Evolutionary conservation across 64 coral and sea anemone genomes (phyloP).

Genomic region (Montipora capricornis): DNA sequence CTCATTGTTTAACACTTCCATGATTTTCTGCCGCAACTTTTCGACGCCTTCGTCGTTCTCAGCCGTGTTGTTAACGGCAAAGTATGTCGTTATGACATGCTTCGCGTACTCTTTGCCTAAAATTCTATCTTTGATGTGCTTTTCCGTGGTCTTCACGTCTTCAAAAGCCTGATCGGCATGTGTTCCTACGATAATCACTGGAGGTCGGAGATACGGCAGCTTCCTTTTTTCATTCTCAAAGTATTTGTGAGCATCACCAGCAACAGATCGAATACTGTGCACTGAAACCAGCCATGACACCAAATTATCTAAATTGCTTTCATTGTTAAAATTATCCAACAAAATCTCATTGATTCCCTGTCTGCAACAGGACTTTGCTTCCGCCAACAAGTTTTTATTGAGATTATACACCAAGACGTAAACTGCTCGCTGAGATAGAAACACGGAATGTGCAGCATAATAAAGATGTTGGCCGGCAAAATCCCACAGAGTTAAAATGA

Average conservation of each 20-base stretch:
- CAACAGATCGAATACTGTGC: not conserved
- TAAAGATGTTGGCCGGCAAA: slow-evolving; percentile 62
- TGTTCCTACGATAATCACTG: slow-evolving; percentile 1
- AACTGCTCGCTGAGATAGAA: slow-evolving; percentile 28
- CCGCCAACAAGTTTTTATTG: not conserved
- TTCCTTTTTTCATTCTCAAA: not conserved
- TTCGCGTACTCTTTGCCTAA: slow-evolving; percentile 37
- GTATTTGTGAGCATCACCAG: not conserved
- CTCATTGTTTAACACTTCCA: slow-evolving; percentile 56
- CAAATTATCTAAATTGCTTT: slow-evolving; percentile 53
- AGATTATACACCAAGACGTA: slow-evolving; percentile 59
- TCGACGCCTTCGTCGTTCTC: slow-evolving; percentile 51
- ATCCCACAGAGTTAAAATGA: slow-evolving; percentile 40
- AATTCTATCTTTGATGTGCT: slow-evolving; percentile 56
- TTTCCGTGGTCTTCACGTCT: slow-evolving; percentile 55
- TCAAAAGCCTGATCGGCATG: slow-evolving; percentile 29
- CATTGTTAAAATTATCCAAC: slow-evolving; percentile 32
- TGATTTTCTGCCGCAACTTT: slow-evolving; percentile 53
- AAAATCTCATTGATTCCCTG: slow-evolving; percentile 25
- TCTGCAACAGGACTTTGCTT: slow-evolving; percentile 31
- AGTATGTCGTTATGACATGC: slow-evolving; percentile 68
- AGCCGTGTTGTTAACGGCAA: slow-evolving; percentile 72
- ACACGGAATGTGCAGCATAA: slow-evolving; percentile 51
- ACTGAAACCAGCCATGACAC: slow-evolving; percentile 49
- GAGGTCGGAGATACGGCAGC: not conserved